These are phyloP conservation scores for Graphium colonna DNA, from an alignment of 2,888 invertebrate species.

Conservation along the genomic window DNA sequence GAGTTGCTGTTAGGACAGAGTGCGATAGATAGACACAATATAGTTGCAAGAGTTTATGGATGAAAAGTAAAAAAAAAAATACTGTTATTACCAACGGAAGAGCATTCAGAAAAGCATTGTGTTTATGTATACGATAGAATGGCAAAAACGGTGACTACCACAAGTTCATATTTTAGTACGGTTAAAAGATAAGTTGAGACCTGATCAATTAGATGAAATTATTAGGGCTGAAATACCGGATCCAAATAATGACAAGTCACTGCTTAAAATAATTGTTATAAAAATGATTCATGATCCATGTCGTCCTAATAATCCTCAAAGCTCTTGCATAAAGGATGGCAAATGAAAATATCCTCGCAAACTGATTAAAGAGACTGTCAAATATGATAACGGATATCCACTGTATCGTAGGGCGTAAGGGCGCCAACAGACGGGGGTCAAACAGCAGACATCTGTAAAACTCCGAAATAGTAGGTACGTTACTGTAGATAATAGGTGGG, in stretches of 20 bases:
- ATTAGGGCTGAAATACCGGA: too few relatives aligned
- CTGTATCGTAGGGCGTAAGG: background rate
- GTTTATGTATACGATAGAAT: slow-evolving; percentile 28
- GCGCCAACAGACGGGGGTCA: slow-evolving; percentile 2
- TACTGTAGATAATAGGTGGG: slow-evolving; percentile 24
- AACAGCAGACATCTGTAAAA: background rate
- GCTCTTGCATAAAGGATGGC: slow-evolving; percentile 33
- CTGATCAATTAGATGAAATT: too few relatives aligned
- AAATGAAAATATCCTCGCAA: slow-evolving; percentile 23
- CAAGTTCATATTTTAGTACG: too few relatives aligned
- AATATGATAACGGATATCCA: background rate
- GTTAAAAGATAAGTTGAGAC: too few relatives aligned
- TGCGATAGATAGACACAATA: too few relatives aligned
- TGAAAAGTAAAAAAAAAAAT: slow-evolving; percentile 6
- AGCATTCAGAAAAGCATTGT: slow-evolving; percentile 41
- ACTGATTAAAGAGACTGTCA: background rate
- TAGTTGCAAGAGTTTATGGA: background rate
- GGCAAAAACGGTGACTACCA: background rate
- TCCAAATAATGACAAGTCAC: too few relatives aligned
- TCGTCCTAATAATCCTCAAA: slow-evolving; percentile 25
- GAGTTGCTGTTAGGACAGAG: too few relatives aligned
- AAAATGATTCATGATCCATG: too few relatives aligned
- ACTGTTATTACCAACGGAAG: slow-evolving; percentile 26
- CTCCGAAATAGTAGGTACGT: background rate
- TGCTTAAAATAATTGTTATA: too few relatives aligned